Percentiles rank a stretch among this genome's conserved stretches.
Evolutionary conservation across 1,140 invertebrate species (phyloP).

Genomic region (Lethocerus indicus): DNA sequence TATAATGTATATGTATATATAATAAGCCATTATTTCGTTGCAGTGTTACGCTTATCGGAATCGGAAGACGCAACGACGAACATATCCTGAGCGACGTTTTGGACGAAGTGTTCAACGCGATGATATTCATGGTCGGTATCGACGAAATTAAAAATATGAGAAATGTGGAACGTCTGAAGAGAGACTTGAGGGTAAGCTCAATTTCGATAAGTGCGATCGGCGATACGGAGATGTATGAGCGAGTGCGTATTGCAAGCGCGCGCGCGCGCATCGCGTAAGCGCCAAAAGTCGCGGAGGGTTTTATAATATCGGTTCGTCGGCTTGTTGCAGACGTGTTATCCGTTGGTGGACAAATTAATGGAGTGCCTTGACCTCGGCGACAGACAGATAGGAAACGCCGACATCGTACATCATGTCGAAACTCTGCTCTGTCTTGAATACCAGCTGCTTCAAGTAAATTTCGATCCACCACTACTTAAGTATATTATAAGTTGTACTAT

Average conservation of each 20-base stretch:
- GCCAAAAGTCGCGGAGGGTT: no score
- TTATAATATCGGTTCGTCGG: no score
- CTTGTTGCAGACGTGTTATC: conserved; percentile 38
- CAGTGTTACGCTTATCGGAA: conserved; percentile 44
- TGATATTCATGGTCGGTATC: conserved; percentile 58
- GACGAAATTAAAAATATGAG: conserved; percentile 54
- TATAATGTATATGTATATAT: neutral
- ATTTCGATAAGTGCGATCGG: no score
- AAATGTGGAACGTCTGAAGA: conserved; percentile 62
- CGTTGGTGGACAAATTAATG: conserved; percentile 52
- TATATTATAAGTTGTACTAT: no score
- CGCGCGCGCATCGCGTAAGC: no score
- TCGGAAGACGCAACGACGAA: conserved; percentile 42
- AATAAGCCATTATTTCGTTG: conserved; percentile 17
- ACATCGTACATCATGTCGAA: conserved; percentile 42
- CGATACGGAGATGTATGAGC: no score
- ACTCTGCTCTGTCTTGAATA: conserved; percentile 50
- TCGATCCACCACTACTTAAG: no score
- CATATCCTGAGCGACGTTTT: conserved; percentile 42
- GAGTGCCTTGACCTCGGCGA: conserved; percentile 45
- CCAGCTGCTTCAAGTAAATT: conserved; percentile 51
- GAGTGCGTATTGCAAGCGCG: no score
- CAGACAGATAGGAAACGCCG: conserved; percentile 31
- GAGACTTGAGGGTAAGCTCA: conserved; percentile 50
- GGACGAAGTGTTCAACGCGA: conserved; percentile 50